Conservation (phyloP, 2,113 vertebrate genomes). For the Alaudala cheleensis region DNA sequence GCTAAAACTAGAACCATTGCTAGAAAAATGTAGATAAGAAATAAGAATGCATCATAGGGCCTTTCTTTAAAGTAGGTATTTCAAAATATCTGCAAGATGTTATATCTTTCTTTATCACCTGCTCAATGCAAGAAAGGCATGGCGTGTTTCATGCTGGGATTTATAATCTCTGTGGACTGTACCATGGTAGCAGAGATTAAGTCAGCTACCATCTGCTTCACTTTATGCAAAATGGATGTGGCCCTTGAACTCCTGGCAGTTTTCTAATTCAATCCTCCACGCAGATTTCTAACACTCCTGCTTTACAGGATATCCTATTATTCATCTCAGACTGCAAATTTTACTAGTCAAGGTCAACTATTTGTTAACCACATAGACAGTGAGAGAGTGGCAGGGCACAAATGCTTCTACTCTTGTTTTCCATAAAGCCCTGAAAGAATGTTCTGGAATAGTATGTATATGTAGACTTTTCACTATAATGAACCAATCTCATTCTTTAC, state of each 20-base stretch:
- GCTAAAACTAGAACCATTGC: not conserved
- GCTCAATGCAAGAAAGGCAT: not conserved
- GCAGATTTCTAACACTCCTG: constrained; percentile 9
- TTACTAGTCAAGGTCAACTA: not conserved
- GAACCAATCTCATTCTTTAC: not conserved
- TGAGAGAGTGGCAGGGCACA: not conserved
- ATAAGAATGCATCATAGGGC: not conserved
- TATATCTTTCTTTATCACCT: constrained; percentile 24
- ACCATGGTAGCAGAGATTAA: constrained; percentile 33
- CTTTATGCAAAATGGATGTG: constrained; percentile 59
- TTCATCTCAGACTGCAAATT: not conserved
- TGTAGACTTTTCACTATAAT: not conserved
- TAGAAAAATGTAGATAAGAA: not conserved
- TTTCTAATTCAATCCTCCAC: constrained; percentile 15
- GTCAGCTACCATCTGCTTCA: constrained; percentile 61
- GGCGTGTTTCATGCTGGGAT: not conserved
- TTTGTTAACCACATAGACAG: not conserved
- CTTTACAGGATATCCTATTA: constrained; percentile 11
- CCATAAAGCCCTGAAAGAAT: not conserved
- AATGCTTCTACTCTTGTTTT: not conserved
- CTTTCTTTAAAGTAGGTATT: not conserved
- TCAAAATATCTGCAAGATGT: not conserved
- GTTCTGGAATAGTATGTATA: not conserved
- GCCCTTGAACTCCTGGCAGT: constrained; percentile 48
- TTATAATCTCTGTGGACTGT: constrained; percentile 26